phyloP scores from a whole-genome alignment of 1,140 invertebrate genomes.

The Ericerus pela region DNA sequence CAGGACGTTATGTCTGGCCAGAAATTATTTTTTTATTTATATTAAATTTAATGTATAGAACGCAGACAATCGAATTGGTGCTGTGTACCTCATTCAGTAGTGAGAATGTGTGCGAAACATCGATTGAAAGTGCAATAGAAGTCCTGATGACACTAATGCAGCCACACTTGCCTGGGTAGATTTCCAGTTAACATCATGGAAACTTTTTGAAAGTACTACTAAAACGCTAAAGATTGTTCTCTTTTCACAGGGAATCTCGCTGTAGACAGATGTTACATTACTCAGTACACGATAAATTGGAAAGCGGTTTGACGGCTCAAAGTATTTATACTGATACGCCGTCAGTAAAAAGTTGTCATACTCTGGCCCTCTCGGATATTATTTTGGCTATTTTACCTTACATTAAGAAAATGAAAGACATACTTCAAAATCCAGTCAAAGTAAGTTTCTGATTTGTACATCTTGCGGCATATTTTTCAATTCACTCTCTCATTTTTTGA shows the following conservation, averaged over 20 bases:
- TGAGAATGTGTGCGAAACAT: not conserved
- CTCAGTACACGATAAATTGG: not conserved
- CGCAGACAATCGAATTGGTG: constrained; percentile 4
- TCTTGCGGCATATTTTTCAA: not conserved
- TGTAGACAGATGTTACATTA: not conserved
- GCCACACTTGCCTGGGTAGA: not conserved
- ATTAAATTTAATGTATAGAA: not conserved
- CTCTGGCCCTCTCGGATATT: too few species aligned
- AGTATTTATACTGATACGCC: not conserved
- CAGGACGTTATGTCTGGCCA: not conserved
- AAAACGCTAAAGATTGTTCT: too few species aligned
- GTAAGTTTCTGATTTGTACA: not conserved
- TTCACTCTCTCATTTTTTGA: not conserved
- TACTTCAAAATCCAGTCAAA: not conserved
- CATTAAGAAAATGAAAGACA: not conserved
- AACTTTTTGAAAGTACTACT: too few species aligned
- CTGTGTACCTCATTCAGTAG: not conserved
- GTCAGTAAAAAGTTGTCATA: too few species aligned
- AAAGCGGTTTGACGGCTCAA: not conserved
- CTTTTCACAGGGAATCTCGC: not conserved
- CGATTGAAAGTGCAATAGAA: not conserved
- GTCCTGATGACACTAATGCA: not conserved
- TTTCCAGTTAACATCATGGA: not conserved
- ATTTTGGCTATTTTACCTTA: not conserved
- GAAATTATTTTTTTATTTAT: not conserved